phyloP scores from a whole-genome alignment of 2,113 vertebrate species.

The Micromys minutus region DNA sequence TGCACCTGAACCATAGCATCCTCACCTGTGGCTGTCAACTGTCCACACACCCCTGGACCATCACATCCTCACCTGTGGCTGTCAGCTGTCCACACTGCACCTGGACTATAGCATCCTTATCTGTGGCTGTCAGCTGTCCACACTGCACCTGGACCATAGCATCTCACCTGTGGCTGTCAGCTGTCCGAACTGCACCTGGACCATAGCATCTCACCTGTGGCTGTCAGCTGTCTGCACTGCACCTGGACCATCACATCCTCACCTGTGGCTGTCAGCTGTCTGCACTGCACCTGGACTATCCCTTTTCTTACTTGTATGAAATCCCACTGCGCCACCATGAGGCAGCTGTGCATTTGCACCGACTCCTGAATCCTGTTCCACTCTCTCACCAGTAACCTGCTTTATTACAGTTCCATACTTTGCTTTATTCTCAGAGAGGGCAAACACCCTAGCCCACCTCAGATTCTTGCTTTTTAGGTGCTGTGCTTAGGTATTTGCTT shows the following conservation, averaged over 20 bases:
- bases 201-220: too few relatives aligned
- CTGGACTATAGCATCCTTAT: too few relatives aligned
- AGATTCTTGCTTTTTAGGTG: neutral
- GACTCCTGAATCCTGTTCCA: neutral
- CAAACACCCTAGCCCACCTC: neutral
- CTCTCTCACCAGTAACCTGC: too few relatives aligned
- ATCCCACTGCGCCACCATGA: neutral
- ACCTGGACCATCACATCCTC: neutral
- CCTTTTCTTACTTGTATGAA: neutral
- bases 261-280: neutral
- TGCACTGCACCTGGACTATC: neutral
- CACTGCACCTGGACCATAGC: neutral
- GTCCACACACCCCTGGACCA: too few relatives aligned
- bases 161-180: neutral
- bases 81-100: too few relatives aligned
- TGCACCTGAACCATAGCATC: too few relatives aligned
- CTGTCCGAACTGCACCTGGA: neutral
- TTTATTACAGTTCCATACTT: neutral
- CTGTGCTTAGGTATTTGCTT: neutral
- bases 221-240: neutral
- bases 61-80: too few relatives aligned
- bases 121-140: neutral
- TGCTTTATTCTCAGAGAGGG: slow-evolving; percentile 1
- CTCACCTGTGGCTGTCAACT: too few relatives aligned
- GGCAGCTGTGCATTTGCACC: neutral